Evolutionary conservation across 2,888 invertebrate species (phyloP).

Genomic region (Xylota segnis): DNA sequence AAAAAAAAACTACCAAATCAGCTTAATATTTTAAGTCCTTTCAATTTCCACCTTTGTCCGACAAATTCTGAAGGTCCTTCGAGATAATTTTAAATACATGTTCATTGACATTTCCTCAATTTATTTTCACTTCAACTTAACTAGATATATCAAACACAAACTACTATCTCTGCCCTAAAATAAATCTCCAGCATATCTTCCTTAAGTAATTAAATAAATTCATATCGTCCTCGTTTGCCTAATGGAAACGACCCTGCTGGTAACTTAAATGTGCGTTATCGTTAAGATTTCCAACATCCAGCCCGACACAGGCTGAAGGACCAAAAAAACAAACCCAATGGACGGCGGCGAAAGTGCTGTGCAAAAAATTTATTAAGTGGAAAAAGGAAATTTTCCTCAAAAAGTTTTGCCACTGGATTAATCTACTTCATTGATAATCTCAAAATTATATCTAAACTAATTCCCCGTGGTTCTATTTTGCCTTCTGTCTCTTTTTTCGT

Average conservation of each 20-base stretch:
- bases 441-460: constrained; percentile 9
- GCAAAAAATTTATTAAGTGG: constrained; percentile 24
- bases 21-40: no score
- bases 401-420: constrained; percentile 9
- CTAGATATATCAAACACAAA: not conserved
- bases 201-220: constrained; percentile 4
- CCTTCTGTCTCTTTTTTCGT: not conserved
- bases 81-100: no score
- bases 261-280: constrained; percentile 3
- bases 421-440: constrained; percentile 13
- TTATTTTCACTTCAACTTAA: no score
- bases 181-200: not conserved
- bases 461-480: not conserved
- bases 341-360: not conserved
- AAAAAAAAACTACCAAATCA: no score
- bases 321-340: not conserved
- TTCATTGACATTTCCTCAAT: no score
- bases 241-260: not conserved
- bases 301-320: not conserved
- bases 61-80: not conserved
- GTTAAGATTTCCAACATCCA: not conserved
- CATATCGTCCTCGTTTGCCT: not conserved
- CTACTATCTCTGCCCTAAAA: not conserved
- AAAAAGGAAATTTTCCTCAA: constrained; percentile 2
- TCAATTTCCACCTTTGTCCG: no score